Evolutionary conservation across 2,797 vertebrate species (phyloP).

Genomic region (Fratercula arctica): DNA sequence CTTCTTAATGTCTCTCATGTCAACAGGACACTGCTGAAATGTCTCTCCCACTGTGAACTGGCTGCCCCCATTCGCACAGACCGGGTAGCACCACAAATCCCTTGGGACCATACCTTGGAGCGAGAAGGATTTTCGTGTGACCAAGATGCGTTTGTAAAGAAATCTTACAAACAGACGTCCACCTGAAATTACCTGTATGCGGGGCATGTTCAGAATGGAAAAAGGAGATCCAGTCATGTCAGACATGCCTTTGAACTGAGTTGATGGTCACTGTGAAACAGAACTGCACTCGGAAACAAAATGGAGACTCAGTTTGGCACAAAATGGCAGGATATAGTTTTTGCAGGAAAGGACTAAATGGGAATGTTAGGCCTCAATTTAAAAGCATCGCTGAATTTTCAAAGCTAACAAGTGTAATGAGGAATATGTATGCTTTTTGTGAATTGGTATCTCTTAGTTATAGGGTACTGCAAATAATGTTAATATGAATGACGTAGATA

Average conservation of each 20-base stretch:
- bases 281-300: neutral
- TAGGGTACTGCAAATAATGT: constrained; percentile 40
- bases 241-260: neutral
- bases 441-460: neutral
- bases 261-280: neutral
- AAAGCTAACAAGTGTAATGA: neutral
- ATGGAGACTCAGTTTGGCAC: neutral
- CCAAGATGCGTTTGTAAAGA: neutral
- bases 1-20: neutral
- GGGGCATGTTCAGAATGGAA: neutral
- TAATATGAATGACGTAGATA: constrained; percentile 34
- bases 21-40: neutral
- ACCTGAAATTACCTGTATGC: neutral
- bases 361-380: neutral
- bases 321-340: neutral
- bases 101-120: no score
- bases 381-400: neutral
- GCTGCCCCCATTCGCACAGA: no score
- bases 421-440: neutral
- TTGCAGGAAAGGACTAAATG: neutral
- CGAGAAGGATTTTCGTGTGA: neutral
- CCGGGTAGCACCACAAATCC: neutral
- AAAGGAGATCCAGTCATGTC: neutral
- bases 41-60: neutral
- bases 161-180: neutral